phyloP scores from a whole-genome alignment of 2,797 vertebrate genomes.

The Setipinna tenuifilis region DNA sequence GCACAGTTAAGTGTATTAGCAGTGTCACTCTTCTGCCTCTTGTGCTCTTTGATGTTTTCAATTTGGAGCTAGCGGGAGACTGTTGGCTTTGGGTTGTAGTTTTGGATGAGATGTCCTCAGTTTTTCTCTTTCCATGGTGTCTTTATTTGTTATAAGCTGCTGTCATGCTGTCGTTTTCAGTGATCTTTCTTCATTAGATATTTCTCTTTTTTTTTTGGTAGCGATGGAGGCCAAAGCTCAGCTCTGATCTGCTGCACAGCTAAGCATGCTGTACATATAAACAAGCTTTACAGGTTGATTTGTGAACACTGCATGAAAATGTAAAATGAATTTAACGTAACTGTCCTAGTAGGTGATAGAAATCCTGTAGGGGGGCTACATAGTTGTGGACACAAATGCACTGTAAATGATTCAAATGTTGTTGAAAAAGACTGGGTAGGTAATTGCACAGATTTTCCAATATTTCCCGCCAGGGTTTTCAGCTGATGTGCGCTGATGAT shows the following conservation, averaged over 20 bases:
- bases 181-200: constrained; percentile 2
- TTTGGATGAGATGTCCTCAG: not conserved
- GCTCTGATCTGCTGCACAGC: not conserved
- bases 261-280: constrained; percentile 4
- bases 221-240: not conserved
- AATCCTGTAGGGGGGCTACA: not conserved
- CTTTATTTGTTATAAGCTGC: not conserved
- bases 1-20: not conserved
- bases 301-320: constrained; percentile 29
- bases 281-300: constrained; percentile 35
- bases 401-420: not conserved
- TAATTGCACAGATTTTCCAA: not conserved
- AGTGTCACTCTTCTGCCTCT: not conserved
- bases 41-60: constrained; percentile 17
- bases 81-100: constrained; percentile 1
- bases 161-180: not conserved
- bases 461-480: not conserved
- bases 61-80: not conserved
- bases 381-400: not conserved
- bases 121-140: not conserved
- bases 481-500: not conserved
- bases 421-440: not conserved
- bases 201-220: not conserved
- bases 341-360: constrained; percentile 21
- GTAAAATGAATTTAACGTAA: constrained; percentile 24